These are phyloP conservation scores for Bungarus multicinctus DNA, from an alignment of 2,113 vertebrate species.

Conservation along the genomic window DNA sequence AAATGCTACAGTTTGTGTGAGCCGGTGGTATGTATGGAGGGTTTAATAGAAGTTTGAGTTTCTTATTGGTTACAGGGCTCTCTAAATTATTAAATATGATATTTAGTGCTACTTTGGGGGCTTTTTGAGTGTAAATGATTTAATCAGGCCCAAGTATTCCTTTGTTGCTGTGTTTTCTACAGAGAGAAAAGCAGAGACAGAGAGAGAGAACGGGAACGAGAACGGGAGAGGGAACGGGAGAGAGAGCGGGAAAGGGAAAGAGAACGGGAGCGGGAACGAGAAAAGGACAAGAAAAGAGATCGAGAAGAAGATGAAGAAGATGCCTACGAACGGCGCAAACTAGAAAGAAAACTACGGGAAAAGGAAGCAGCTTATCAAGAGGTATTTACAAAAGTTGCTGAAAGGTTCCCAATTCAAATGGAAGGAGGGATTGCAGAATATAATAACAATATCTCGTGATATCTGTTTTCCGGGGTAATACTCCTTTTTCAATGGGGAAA, in stretches of 20 bases:
- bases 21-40: background rate
- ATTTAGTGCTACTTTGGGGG: background rate
- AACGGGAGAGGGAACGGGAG: constrained; percentile 76
- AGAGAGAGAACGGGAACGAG: constrained; percentile 76
- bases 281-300: constrained; percentile 94
- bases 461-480: background rate
- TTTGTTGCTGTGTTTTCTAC: background rate
- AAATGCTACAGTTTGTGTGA: background rate
- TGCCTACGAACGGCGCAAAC: constrained; percentile 89
- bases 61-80: background rate
- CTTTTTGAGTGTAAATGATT: background rate
- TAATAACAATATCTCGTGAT: background rate
- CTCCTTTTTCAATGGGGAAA: background rate
- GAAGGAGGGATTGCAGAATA: accelerated
- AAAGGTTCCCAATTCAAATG: background rate
- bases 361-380: constrained; percentile 99
- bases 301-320: constrained; percentile 95
- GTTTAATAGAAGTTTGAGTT: background rate
- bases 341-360: constrained; percentile 93
- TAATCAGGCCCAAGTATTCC: background rate
- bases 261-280: constrained; percentile 85
- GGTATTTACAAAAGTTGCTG: constrained; percentile 63
- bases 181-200: constrained; percentile 83
- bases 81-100: background rate
- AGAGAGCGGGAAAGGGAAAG: constrained; percentile 82